Base-by-base conservation (phyloP, 2,113 vertebrate species). In the Manacus vitellinus region DNA sequence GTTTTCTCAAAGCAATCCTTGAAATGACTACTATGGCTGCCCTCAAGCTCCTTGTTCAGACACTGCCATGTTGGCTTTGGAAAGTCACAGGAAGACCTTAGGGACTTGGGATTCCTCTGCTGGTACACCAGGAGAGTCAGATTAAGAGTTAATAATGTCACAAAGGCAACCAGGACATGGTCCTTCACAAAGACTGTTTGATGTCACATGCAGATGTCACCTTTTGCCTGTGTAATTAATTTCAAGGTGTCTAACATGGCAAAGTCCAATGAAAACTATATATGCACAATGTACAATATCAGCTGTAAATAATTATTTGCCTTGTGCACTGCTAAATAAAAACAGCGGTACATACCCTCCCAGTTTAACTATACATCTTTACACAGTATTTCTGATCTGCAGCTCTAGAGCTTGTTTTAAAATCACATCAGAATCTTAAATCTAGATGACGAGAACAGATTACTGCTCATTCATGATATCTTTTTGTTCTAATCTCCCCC, bases 241-340 rank as follows among this genome's bases (percentile, higher is more conserved):
- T 71, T 46, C 31, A 12, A 58, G 61, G 25, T 8, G 55, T 35
- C 51, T 58, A 43, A 28, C 1, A 5, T 11, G 37, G 47, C n/a
- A 67, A 84, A 77, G 59, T 54, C 30, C 46, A 25, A 10, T 7
- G 44, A 41, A 41, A 71, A 61, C 28, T 49, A 11, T 8, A 37
- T 4, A n/a, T 8, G 43, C 28, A 62, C 8, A 67, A 66, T 14
- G 41, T 0, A 0, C 14, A 67, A 52, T 9, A 8, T 18, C n/a
- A 80, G 22, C 72, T 63, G 59, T 74, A 61, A 56, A 47, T 25
- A 51, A 56, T 49, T 51, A 39, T 17, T 58, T 78, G n/a, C 39
- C 43, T 51, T 59, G 27, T 47, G 33, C 27, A 51, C 28, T 79
- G 52, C 30, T 85, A 85, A 95, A 46, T 68, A 85, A 87, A 89